Evolutionary conservation across 2,113 vertebrate genomes (phyloP), one percentile per base, ranked within the genome.

Genomic region (Tychaedon coryphoeus): DNA sequence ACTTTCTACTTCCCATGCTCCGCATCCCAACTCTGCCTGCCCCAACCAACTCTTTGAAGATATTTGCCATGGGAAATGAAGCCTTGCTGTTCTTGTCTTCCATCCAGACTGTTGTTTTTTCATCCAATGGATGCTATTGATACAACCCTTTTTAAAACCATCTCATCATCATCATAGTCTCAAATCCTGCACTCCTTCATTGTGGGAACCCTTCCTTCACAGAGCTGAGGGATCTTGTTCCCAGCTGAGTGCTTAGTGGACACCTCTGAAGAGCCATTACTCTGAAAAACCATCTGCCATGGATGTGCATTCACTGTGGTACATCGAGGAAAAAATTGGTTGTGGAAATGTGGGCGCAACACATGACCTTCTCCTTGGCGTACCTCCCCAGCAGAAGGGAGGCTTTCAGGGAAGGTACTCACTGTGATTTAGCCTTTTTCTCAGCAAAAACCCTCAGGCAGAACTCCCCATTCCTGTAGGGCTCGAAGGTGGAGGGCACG

Each of bases 381-480:
- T 36, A 19, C 25, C 29, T 17, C 43, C 15, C 8, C 3, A 48
- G 43, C 48, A 47, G 67, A 40, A 14, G 19, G 24, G 25, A 17
- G 13, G 14, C 9, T 97, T 83, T n/a, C 43, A 56, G 45, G 94
- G 40, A 26, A 58, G 25, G 38, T 53, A 97, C 98, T 8, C 93
- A 99, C 99, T 98, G 96, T 26, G 97, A 92, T 54, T 89, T 78
- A 19, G 98, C 97, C 13, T 96, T 81, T 89, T 99, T 99, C 97
- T 99, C 98, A 0, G 98, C 97, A 96, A 99, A 99, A 80, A 99
- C 97, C 25, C 98, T 94, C 54, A 99, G 97, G 90, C 98, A 81
- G 93, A 99, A 99, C 85, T 97, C 98, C 47, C 98, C 98, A 0
- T 98, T 98, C 97, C 97, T 98, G 93, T 98, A 98, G 66, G 99